A percentile compares a stretch with the other conserved stretches of the same genome.
Conservation (phyloP, 2,797 vertebrate species). For the Rhinella marina region DNA sequence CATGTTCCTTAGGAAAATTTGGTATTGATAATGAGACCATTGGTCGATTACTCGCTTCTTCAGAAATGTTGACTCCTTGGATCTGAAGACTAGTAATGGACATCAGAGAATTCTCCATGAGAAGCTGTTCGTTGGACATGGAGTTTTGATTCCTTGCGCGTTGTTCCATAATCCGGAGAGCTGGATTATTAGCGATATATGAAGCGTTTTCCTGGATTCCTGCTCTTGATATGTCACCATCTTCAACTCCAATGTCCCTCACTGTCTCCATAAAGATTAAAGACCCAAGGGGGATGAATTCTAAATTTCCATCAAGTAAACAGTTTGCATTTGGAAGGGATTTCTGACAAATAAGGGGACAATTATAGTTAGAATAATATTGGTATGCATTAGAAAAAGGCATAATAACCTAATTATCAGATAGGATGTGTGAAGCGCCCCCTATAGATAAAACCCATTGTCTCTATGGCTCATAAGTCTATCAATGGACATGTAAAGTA, state of each 20-base stretch:
- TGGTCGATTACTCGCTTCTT: constrained; percentile 10
- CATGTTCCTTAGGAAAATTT: accelerated
- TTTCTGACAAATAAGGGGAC: not conserved
- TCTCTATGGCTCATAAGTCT: too few species aligned
- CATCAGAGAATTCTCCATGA: not conserved
- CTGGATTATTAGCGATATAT: constrained; percentile 20
- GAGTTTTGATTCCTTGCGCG: not conserved
- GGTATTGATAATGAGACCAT: not conserved
- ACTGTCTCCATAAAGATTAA: not conserved
- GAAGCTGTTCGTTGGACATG: not conserved
- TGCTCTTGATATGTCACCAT: too few species aligned
- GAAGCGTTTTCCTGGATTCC: not conserved
- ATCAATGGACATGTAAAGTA: too few species aligned
- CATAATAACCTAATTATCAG: not conserved
- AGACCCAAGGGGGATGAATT: not conserved
- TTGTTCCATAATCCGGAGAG: not conserved
- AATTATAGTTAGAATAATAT: not conserved
- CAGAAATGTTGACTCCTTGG: not conserved
- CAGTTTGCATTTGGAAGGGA: not conserved
- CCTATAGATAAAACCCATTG: too few species aligned
- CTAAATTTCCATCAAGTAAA: not conserved
- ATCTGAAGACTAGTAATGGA: too few species aligned
- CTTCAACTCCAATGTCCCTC: too few species aligned
- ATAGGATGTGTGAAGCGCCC: not conserved
- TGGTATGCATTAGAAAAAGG: not conserved